Evolutionary conservation across 2,888 invertebrate species (phyloP).

Genomic region (Arctia plantaginis): DNA sequence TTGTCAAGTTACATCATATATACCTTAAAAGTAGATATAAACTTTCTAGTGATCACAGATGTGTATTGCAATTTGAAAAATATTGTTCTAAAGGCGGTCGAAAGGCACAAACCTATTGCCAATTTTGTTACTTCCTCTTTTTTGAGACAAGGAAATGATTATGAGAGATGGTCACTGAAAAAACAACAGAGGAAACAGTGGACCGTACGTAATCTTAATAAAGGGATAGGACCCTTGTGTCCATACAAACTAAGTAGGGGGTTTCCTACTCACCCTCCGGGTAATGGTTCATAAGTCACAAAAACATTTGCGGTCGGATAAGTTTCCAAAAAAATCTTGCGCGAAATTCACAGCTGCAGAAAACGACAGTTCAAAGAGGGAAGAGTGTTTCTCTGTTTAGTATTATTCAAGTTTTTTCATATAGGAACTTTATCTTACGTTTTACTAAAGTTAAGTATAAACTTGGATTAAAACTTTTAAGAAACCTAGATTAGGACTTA

Average conservation of each 20-base stretch:
- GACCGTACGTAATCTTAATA: slow-evolving; percentile 48
- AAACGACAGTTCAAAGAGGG: slow-evolving; percentile 31
- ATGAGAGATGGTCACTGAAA: slow-evolving; percentile 32
- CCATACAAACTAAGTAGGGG: slow-evolving; percentile 46
- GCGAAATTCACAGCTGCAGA: slow-evolving; percentile 38
- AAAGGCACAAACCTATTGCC: background rate
- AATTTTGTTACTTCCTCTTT: background rate
- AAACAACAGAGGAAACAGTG: slow-evolving; percentile 32
- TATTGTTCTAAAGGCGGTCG: background rate
- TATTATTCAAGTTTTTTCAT: background rate
- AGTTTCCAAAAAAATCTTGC: slow-evolving; percentile 31
- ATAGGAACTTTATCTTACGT: background rate
- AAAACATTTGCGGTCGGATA: slow-evolving; percentile 33
- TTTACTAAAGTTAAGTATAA: background rate
- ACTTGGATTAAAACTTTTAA: no score
- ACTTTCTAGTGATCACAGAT: slow-evolving; percentile 1
- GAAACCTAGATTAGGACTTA: background rate
- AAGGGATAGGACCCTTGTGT: slow-evolving; percentile 49
- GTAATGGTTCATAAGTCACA: slow-evolving; percentile 37
- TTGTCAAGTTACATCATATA: background rate
- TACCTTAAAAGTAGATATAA: background rate
- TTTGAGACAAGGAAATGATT: slow-evolving; percentile 24
- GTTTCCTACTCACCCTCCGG: slow-evolving; percentile 25
- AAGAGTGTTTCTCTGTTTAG: background rate
- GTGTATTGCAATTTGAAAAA: background rate